A percentile compares a stretch with the other conserved stretches of the same genome.
Evolutionary conservation across 2,113 vertebrate genomes (phyloP).

Genomic region (Sinocyclocheilus rhinocerous): DNA sequence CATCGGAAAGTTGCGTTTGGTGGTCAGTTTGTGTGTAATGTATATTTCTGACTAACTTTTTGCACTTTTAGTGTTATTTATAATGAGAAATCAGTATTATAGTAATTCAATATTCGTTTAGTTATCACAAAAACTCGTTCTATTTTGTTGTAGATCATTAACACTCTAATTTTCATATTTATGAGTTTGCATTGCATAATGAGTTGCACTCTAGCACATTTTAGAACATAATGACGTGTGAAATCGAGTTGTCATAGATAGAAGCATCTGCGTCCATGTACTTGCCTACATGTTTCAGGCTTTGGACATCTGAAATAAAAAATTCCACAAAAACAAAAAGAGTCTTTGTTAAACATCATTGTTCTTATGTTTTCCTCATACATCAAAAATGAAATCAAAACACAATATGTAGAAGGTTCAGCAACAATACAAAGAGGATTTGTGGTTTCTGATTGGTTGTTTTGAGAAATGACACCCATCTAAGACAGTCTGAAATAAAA

Average conservation of each 20-base stretch:
- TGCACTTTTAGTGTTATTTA: too few species aligned
- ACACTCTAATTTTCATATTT: neutral
- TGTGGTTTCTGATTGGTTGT: neutral
- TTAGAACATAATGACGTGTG: neutral
- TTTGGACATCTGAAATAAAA: neutral
- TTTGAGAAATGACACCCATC: neutral
- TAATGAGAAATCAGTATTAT: too few species aligned
- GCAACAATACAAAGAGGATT: neutral
- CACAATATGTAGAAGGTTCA: neutral
- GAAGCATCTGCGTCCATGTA: neutral
- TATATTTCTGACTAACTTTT: too few species aligned
- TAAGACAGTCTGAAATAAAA: neutral
- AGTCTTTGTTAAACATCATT: neutral
- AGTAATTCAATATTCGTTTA: too few species aligned
- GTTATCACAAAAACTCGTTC: too few species aligned
- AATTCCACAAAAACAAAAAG: neutral
- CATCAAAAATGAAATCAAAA: neutral
- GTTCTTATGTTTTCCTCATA: neutral
- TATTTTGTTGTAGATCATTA: neutral
- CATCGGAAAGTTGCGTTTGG: too few species aligned
- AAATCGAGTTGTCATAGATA: neutral
- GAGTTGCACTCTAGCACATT: neutral
- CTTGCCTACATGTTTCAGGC: neutral
- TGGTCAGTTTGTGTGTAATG: too few species aligned
- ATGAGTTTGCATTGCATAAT: neutral